phyloP scores from a whole-genome alignment of 1,140 invertebrate genomes.

The Drosophila lini region DNA sequence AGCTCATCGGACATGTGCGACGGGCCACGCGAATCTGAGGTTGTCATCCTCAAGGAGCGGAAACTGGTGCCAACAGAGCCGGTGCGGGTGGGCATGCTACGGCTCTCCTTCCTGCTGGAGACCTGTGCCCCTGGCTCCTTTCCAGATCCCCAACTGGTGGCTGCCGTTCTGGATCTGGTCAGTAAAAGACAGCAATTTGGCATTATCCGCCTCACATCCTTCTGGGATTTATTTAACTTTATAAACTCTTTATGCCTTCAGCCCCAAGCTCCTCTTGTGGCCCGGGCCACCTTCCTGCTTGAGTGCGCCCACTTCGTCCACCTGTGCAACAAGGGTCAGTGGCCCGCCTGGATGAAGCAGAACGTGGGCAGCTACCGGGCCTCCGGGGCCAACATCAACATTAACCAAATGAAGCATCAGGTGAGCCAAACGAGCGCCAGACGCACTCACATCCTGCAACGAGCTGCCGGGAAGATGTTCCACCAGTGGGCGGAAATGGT shows the following conservation, averaged over 20 bases:
- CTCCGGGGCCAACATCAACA: conserved; percentile 87
- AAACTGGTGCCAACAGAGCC: conserved; percentile 90
- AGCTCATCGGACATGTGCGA: conserved; percentile 93
- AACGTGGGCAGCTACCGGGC: conserved; percentile 89
- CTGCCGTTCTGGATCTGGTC: conserved; percentile 97
- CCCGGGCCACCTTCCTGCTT: conserved; percentile 94
- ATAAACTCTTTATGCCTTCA: conserved; percentile 78
- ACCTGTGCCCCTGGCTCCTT: conserved; percentile 97
- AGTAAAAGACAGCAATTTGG: not conserved
- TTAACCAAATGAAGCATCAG: conserved; percentile 79
- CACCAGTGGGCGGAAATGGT: conserved; percentile 91
- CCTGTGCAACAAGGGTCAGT: conserved; percentile 98
- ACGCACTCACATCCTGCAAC: conserved; percentile 92
- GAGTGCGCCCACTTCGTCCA: conserved; percentile 99
- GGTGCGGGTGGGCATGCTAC: conserved; percentile 91
- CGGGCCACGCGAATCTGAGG: conserved; percentile 91
- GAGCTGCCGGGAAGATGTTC: conserved; percentile 97
- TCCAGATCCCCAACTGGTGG: conserved; percentile 97
- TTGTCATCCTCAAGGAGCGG: conserved; percentile 93
- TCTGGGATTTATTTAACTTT: not conserved
- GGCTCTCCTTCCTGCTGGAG: conserved; percentile 96
- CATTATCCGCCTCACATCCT: not conserved
- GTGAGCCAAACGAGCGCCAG: conserved; percentile 87
- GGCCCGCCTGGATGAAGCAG: conserved; percentile 98
- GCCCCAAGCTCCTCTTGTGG: conserved; percentile 96